Percentiles rank a stretch among this genome's conserved stretches.
phyloP scores from a whole-genome alignment of 2,797 vertebrate species.

The Gobionotothen gibberifrons region DNA sequence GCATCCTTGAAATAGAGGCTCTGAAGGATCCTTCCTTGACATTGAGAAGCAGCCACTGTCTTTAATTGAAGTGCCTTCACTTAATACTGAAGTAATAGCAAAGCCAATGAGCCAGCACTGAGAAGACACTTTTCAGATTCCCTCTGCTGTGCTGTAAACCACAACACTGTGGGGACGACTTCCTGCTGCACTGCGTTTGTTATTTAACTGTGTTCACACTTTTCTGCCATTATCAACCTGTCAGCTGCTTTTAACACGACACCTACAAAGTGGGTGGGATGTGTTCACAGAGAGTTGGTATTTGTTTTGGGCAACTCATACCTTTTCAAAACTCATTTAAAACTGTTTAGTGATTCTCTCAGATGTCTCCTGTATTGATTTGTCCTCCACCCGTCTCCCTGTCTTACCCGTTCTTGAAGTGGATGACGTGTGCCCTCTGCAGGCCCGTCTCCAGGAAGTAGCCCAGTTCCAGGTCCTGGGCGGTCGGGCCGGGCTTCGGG shows the following conservation, averaged over 20 bases:
- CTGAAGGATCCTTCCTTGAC: no score
- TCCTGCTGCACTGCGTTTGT: neutral
- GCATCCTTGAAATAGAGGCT: no score
- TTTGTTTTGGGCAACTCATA: neutral
- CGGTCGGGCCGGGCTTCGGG: conserved; percentile 93
- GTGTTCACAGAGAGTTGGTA: conserved; percentile 24
- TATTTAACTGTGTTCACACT: conserved; percentile 45
- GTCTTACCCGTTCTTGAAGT: conserved; percentile 98
- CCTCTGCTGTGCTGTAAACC: conserved; percentile 16
- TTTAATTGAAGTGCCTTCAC: neutral
- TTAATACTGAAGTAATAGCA: neutral
- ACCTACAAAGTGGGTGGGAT: conserved; percentile 56
- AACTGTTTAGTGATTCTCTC: conserved; percentile 2
- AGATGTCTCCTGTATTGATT: neutral
- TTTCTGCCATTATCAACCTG: conserved; percentile 38
- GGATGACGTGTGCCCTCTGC: conserved; percentile 97
- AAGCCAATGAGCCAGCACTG: neutral
- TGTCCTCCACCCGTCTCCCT: neutral
- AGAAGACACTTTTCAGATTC: neutral
- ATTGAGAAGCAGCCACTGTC: neutral
- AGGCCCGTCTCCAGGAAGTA: conserved; percentile 98
- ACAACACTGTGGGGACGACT: conserved; percentile 22
- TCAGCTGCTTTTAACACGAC: conserved; percentile 44
- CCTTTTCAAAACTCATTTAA: neutral
- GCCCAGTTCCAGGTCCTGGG: conserved; percentile 96